Evolutionary conservation across 1,140 invertebrate genomes (phyloP).

Genomic region (Cydia fagiglandana): DNA sequence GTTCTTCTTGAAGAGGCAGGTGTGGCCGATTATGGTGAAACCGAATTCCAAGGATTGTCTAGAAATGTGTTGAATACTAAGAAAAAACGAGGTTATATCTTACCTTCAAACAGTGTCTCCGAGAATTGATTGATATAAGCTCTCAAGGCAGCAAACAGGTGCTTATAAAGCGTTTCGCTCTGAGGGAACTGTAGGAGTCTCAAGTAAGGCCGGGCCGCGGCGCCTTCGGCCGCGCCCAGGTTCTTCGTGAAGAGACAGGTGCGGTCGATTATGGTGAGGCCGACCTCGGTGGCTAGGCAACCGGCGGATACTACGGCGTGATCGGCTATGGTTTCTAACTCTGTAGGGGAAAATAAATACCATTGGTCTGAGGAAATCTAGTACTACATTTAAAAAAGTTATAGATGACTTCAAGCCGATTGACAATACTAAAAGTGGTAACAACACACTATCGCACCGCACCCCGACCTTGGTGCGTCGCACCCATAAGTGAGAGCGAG

Average conservation of each 20-base stretch:
- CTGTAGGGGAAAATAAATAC: constrained; percentile 47
- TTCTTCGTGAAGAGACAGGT: constrained; percentile 91
- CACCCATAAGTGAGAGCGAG: too few relatives aligned
- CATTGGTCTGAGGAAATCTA: too few relatives aligned
- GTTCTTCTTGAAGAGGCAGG: constrained; percentile 91
- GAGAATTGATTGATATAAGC: constrained; percentile 96
- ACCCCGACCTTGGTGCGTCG: too few relatives aligned
- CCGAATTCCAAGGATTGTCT: constrained; percentile 91
- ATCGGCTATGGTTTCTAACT: constrained; percentile 81
- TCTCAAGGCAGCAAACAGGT: constrained; percentile 93
- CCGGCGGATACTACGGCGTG: constrained; percentile 88
- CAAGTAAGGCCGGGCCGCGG: constrained; percentile 89
- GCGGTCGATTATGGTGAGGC: constrained; percentile 91
- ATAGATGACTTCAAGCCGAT: not conserved
- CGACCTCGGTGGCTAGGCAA: constrained; percentile 94
- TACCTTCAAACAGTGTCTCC: constrained; percentile 89
- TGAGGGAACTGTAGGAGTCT: constrained; percentile 92
- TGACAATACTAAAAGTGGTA: too few relatives aligned
- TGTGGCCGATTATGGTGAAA: constrained; percentile 90
- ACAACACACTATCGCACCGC: too few relatives aligned
- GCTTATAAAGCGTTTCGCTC: constrained; percentile 92
- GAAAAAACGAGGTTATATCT: constrained; percentile 16
- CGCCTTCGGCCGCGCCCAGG: constrained; percentile 87
- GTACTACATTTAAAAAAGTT: not conserved
- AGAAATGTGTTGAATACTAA: not conserved